A percentile compares a stretch with the other conserved stretches of the same genome.
Conservation (phyloP, 2,797 vertebrate species). For the Semaprochilodus insignis region DNA sequence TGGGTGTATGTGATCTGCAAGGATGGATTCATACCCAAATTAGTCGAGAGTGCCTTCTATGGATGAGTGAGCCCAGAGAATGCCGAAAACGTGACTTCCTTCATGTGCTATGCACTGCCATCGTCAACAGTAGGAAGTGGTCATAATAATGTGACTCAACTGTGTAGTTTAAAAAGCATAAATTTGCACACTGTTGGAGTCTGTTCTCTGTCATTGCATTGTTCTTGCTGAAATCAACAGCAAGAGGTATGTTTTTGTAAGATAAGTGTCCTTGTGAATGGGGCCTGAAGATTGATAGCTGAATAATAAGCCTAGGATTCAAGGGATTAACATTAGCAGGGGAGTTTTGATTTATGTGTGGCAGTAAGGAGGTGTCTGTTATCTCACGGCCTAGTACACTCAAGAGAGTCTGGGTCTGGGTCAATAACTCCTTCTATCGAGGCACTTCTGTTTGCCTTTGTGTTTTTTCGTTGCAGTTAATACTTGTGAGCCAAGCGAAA, state of each 20-base stretch:
- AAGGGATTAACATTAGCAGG: background rate
- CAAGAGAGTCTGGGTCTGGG: background rate
- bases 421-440: conserved; percentile 24
- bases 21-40: too few relatives aligned
- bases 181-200: too few relatives aligned
- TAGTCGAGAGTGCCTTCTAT: too few relatives aligned
- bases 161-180: too few relatives aligned
- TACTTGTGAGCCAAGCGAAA: conserved; percentile 39
- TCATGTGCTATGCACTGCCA: too few relatives aligned
- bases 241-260: background rate
- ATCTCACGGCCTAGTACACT: background rate
- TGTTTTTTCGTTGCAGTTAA: conserved; percentile 33
- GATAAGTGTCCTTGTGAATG: background rate
- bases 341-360: conserved; percentile 29
- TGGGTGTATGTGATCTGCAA: too few relatives aligned
- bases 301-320: background rate
- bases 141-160: too few relatives aligned
- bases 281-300: background rate
- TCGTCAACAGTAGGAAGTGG: too few relatives aligned
- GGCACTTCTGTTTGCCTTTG: conserved; percentile 36
- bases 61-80: too few relatives aligned
- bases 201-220: background rate
- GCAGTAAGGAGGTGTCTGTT: conserved; percentile 19
- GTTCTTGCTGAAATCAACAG: background rate
- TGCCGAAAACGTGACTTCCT: too few relatives aligned